Base-by-base conservation (phyloP, 53 echinoderm and acorn worm species). In the Hippasteria phrygiana region DNA sequence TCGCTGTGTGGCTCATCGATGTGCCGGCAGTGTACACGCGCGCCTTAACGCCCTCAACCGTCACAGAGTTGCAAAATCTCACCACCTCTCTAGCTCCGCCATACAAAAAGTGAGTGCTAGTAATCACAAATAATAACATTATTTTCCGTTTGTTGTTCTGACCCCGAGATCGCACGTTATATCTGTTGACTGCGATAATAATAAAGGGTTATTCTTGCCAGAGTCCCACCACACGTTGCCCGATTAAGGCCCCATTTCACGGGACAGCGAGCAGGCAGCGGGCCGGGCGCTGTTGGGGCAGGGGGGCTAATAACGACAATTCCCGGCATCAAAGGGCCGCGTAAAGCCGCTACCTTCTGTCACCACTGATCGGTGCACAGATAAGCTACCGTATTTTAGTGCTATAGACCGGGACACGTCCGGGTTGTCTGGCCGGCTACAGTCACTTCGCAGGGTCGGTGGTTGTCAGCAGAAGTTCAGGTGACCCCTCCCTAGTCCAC, bases 241-340 rank as follows among this genome's bases (percentile, higher is more conserved):
- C 71, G 85, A 85, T 85, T 85, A 85, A 70, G 85, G 36, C 37
- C n/a, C 85, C 71, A 85, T 85, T 85, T 85, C 70, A 85, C 85
- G 85, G 85, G 1, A 69, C 70, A 70, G 3, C 70, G 70, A 85
- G 85, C 85, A 85, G 26, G 64, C 50, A 53, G 53, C 22, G 69
- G 85, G 64, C 69, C 71, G 31, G 70, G 66, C 45, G 56, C 43
- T 17, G 31, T 85, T 70, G 48, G 71, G 50, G 5, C 24, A 20
- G 27, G 47, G 85, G 85, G 71, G 85, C 85, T 85, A 50, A 85
- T 64, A 85, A 70, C 70, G 31, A 38, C 43, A 70, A 85, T 47
- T 48, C n/a, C 70, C 29, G 85, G 50, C 85, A 70, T 85, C 85
- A 85, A 85, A 85, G 85, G 53, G 26, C 85, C 85, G 85, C 85